Evolutionary conservation across 2,797 vertebrate species (phyloP).

Genomic region (Poeciliopsis presidionis): DNA sequence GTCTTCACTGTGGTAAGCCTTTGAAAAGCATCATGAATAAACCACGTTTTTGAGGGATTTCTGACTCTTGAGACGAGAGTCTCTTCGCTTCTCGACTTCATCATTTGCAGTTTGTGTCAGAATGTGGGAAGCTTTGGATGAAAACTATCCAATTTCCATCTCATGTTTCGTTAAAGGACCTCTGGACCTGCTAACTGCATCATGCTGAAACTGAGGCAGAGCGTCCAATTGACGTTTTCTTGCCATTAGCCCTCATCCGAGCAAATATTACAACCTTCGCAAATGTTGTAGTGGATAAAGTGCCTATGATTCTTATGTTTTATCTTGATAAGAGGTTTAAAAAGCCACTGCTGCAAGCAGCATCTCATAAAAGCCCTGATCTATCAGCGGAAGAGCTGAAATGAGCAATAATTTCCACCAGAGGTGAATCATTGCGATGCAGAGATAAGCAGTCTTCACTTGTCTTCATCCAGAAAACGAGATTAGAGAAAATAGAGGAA

Average conservation of each 20-base stretch:
- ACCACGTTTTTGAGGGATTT: not conserved
- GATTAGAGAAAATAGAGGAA: not conserved
- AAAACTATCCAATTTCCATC: not conserved
- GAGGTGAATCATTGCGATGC: not conserved
- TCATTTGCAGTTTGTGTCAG: not conserved
- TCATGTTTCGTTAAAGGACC: not conserved
- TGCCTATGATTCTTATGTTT: not conserved
- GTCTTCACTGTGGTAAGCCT: not conserved
- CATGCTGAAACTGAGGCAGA: not conserved
- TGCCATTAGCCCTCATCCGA: not conserved
- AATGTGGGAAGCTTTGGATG: not conserved
- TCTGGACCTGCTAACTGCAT: not conserved
- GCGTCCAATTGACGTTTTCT: not conserved
- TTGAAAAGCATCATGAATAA: not conserved
- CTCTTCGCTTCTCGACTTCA: not conserved
- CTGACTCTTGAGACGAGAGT: not conserved
- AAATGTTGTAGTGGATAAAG: not conserved
- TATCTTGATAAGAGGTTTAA: slow-evolving; percentile 5
- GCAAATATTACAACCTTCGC: not conserved
- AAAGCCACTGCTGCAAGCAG: not conserved
- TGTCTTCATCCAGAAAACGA: not conserved
- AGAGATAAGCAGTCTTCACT: slow-evolving; percentile 1
- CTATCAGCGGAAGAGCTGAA: not conserved
- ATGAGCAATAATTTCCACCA: not conserved
- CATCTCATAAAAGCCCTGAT: not conserved